A percentile compares a stretch with the other conserved stretches of the same genome.
phyloP scores from a whole-genome alignment of 1,140 invertebrate genomes.

The Papilio machaon region DNA sequence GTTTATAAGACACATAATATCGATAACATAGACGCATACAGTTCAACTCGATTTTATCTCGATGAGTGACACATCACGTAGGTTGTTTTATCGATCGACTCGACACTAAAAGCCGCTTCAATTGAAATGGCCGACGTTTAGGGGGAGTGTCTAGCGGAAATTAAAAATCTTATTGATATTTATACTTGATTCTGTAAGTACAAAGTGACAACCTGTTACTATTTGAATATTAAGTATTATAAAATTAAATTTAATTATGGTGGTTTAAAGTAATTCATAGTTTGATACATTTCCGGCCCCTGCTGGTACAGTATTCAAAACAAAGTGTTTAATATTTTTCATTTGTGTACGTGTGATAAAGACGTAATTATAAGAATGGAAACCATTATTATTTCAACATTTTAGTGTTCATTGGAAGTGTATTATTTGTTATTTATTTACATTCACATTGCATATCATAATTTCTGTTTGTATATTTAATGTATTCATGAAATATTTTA shows the following conservation, averaged over 20 bases:
- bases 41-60: conserved; percentile 30
- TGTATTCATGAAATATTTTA: conserved; percentile 30
- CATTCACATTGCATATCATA: too few relatives aligned
- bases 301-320: conserved; percentile 76
- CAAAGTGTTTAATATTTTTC: conserved; percentile 67
- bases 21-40: not conserved
- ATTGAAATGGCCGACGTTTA: conserved; percentile 80
- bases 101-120: conserved; percentile 72
- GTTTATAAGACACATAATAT: not conserved
- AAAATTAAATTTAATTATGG: conserved; percentile 7
- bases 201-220: not conserved
- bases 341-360: conserved; percentile 21
- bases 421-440: conserved; percentile 3
- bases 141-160: conserved; percentile 77
- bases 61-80: conserved; percentile 49
- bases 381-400: not conserved
- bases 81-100: conserved; percentile 73
- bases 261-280: not conserved
- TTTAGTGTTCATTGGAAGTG: not conserved
- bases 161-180: conserved; percentile 66
- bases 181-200: conserved; percentile 68
- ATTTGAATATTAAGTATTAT: conserved; percentile 5
- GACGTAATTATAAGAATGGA: not conserved
- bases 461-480: conserved; percentile 26
- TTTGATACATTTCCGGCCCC: conserved; percentile 66